Evolutionary conservation across 1,140 invertebrate genomes (phyloP).

Genomic region (Oryzaephilus surinamensis): DNA sequence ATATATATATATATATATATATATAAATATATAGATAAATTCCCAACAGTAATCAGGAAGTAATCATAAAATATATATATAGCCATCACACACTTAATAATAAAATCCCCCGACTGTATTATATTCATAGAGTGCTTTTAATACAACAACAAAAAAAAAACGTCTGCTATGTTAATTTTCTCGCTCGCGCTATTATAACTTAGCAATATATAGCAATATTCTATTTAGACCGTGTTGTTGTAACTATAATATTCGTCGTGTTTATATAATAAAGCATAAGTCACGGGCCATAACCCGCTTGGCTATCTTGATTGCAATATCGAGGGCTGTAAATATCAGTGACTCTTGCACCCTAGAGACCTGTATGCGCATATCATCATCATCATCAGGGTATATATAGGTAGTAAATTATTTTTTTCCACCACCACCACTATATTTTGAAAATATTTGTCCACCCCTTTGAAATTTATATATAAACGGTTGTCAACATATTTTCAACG

Average conservation of each 20-base stretch:
- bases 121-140: too few species aligned
- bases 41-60: constrained; percentile 18
- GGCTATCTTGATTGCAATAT: constrained; percentile 33
- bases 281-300: constrained; percentile 34
- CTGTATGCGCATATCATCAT: constrained; percentile 15
- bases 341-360: constrained; percentile 30
- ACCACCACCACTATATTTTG: not conserved
- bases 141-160: too few species aligned
- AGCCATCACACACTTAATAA: constrained; percentile 20
- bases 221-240: too few species aligned
- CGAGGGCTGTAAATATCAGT: constrained; percentile 37
- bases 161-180: too few species aligned
- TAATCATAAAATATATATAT: constrained; percentile 17
- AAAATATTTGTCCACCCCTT: too few species aligned
- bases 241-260: constrained; percentile 22
- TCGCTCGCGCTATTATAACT: too few species aligned
- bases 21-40: too few species aligned
- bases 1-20: too few species aligned
- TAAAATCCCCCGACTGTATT: too few species aligned
- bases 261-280: constrained; percentile 22
- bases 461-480: not conserved
- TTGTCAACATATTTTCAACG: not conserved
- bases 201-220: too few species aligned
- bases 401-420: not conserved
- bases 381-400: constrained; percentile 1